Conservation (phyloP, 2,888 invertebrate species). For the Portevinia maculata region DNA sequence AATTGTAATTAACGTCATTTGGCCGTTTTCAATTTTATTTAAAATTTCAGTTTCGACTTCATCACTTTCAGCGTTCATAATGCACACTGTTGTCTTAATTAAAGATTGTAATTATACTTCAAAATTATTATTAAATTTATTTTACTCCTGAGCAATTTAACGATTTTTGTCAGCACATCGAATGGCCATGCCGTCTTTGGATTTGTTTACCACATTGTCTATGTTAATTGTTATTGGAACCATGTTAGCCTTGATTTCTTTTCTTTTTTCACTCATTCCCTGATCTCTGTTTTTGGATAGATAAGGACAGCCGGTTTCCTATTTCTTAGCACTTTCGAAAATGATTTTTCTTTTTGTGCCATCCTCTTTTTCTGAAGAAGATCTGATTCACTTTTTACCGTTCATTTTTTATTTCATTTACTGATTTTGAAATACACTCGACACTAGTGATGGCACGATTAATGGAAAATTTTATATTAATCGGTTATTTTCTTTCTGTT, state of each 20-base stretch:
- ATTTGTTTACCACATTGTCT: too few species aligned
- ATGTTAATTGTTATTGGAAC: background rate
- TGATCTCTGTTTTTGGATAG: constrained; percentile 1
- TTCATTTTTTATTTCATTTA: constrained; percentile 15
- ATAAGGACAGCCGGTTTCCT: background rate
- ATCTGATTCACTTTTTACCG: constrained; percentile 7
- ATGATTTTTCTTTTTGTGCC: background rate
- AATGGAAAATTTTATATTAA: too few species aligned
- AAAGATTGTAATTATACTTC: background rate
- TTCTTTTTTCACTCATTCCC: background rate
- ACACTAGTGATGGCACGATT: too few species aligned
- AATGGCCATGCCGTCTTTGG: background rate
- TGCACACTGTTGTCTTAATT: constrained; percentile 6
- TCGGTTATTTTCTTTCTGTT: too few species aligned
- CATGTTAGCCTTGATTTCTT: background rate
- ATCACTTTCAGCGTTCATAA: constrained; percentile 3
- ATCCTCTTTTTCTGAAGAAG: too few species aligned
- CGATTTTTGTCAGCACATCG: background rate
- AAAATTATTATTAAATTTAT: constrained; percentile 14
- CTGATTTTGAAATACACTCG: background rate
- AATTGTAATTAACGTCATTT: background rate
- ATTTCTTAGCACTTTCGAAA: background rate
- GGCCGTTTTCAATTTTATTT: background rate
- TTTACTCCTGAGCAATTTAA: background rate
- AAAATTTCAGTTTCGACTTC: constrained; percentile 2